phyloP scores from a whole-genome alignment of 2,113 vertebrate species.

The Neodon shergylaensis region DNA sequence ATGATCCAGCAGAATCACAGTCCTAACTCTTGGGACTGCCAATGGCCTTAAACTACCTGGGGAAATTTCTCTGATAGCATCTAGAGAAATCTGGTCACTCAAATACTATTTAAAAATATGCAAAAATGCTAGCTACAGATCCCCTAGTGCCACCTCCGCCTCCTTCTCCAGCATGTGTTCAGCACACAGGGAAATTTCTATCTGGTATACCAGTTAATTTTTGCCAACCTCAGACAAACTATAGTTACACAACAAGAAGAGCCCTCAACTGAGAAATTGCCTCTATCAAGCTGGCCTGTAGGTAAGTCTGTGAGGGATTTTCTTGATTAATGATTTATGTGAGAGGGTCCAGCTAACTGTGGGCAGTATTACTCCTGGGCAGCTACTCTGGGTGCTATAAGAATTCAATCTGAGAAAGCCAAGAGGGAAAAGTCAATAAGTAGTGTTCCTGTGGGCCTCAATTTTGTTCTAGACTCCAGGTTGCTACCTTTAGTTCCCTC shows the following conservation, averaged over 20 bases:
- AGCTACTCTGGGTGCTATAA: neutral
- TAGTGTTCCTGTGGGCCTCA: neutral
- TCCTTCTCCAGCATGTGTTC: neutral
- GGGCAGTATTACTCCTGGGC: neutral
- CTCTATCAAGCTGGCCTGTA: neutral
- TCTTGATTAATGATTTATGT: neutral
- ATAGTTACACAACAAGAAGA: neutral
- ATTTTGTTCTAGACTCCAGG: neutral
- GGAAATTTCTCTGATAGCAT: neutral
- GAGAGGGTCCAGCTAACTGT: neutral
- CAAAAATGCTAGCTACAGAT: conserved; percentile 26
- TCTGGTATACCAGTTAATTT: neutral
- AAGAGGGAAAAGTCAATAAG: neutral
- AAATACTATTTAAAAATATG: neutral
- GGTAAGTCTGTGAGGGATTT: neutral
- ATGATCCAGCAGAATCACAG: neutral
- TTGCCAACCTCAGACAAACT: neutral
- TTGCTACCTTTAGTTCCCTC: neutral
- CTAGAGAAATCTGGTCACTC: neutral
- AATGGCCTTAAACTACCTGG: neutral
- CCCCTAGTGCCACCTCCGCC: neutral
- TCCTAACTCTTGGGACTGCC: neutral
- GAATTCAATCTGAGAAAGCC: neutral
- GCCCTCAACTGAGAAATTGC: neutral
- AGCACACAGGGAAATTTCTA: neutral